phyloP scores from a whole-genome alignment of 2,888 invertebrate genomes.

The Acronicta alni region DNA sequence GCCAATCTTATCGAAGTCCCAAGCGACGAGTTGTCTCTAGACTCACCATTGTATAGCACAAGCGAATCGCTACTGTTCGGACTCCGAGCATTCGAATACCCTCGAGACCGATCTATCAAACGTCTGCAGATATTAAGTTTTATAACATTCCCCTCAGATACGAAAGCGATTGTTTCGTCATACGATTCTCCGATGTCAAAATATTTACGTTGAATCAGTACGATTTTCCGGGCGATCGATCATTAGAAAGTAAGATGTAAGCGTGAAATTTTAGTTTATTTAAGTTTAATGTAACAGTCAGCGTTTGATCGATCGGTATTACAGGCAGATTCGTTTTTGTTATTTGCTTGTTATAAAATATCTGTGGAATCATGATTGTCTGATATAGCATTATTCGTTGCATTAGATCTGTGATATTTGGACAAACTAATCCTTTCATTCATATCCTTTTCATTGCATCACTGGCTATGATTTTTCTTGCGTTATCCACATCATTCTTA shows the following conservation, averaged over 20 bases:
- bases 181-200: constrained; percentile 84
- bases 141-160: constrained; percentile 75
- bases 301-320: constrained; percentile 52
- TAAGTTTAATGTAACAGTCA: constrained; percentile 70
- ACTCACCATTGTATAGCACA: constrained; percentile 64
- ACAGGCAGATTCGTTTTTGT: constrained; percentile 53
- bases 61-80: constrained; percentile 73
- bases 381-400: constrained; percentile 26
- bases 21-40: constrained; percentile 64
- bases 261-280: constrained; percentile 84
- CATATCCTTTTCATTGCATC: too few relatives aligned
- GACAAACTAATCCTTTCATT: neutral
- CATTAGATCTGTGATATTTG: constrained; percentile 12
- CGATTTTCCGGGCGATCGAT: constrained; percentile 86
- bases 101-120: constrained; percentile 86
- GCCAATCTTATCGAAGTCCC: constrained; percentile 56
- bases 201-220: constrained; percentile 83
- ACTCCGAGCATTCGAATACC: constrained; percentile 61
- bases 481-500: too few relatives aligned
- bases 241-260: constrained; percentile 77
- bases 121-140: constrained; percentile 79
- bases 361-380: constrained; percentile 34
- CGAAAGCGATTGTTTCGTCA: constrained; percentile 85
- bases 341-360: constrained; percentile 43
- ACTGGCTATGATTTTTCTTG: neutral